Conservation (phyloP, 2,797 vertebrate genomes). For the Halcyon badia region DNA sequence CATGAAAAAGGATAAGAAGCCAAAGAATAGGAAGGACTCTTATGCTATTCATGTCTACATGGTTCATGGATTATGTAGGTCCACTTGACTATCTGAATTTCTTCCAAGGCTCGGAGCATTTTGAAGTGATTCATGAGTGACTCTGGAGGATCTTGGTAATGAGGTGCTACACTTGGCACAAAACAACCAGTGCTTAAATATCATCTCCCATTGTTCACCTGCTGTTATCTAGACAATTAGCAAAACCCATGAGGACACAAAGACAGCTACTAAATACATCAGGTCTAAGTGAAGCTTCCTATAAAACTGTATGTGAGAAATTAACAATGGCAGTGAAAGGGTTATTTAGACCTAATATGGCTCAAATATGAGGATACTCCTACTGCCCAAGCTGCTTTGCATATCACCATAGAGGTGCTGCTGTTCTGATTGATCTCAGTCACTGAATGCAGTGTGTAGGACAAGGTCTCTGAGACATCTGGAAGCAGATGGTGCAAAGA, state of each 20-base stretch:
- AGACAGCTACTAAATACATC: background rate
- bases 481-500: background rate
- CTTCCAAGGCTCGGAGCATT: background rate
- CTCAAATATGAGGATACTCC: background rate
- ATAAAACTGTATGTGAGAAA: background rate
- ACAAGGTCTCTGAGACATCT: background rate
- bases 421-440: background rate
- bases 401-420: background rate
- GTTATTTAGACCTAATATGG: background rate
- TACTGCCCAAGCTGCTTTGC: background rate
- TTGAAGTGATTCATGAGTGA: background rate
- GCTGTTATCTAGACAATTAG: background rate
- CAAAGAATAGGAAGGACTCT: background rate
- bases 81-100: background rate
- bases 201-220: background rate
- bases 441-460: fast-evolving
- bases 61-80: background rate
- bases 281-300: background rate
- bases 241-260: background rate
- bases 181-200: background rate
- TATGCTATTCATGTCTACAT: background rate
- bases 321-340: background rate
- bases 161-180: background rate
- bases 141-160: background rate
- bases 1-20: background rate